These are phyloP conservation scores for Colostygia pectinataria DNA, from an alignment of 2,888 invertebrate species.

Conservation along the genomic window DNA sequence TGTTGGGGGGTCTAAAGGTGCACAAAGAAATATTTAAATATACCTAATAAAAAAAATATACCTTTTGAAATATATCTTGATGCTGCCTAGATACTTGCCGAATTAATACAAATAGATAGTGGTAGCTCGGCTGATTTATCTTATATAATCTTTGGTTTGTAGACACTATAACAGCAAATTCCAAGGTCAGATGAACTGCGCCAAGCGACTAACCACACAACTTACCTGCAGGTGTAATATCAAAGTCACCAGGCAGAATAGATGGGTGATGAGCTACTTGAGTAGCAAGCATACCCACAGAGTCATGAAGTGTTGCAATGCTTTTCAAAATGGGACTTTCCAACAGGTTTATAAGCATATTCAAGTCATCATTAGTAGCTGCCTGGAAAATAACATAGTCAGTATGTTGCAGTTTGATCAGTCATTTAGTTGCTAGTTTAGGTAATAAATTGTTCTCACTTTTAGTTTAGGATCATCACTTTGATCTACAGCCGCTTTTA, in stretches of 20 bases:
- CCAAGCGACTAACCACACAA: constrained; percentile 7
- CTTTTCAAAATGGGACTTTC: constrained; percentile 96
- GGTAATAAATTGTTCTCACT: constrained; percentile 52
- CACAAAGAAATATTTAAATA: too few species aligned
- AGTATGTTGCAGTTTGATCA: background rate
- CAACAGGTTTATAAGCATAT: constrained; percentile 90
- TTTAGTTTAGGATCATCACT: constrained; percentile 92
- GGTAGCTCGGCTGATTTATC: too few species aligned
- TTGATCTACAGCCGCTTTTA: constrained; percentile 92
- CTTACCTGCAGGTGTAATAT: constrained; percentile 91
- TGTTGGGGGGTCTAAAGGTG: too few species aligned
- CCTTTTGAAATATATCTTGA: too few species aligned
- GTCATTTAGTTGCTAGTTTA: background rate
- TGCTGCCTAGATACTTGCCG: too few species aligned
- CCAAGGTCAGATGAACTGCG: background rate
- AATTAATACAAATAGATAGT: too few species aligned
- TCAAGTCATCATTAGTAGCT: constrained; percentile 88
- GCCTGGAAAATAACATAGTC: constrained; percentile 48
- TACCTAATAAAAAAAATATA: too few species aligned
- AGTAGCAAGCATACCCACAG: constrained; percentile 92
- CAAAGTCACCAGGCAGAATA: constrained; percentile 95
- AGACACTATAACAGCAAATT: too few species aligned
- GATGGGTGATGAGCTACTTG: constrained; percentile 96
- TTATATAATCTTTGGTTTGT: too few species aligned
- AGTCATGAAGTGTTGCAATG: constrained; percentile 95